Percentiles rank a stretch among this genome's conserved stretches.
Evolutionary conservation across 2,888 invertebrate species (phyloP).

Genomic region (Pachydiplax longipennis): DNA sequence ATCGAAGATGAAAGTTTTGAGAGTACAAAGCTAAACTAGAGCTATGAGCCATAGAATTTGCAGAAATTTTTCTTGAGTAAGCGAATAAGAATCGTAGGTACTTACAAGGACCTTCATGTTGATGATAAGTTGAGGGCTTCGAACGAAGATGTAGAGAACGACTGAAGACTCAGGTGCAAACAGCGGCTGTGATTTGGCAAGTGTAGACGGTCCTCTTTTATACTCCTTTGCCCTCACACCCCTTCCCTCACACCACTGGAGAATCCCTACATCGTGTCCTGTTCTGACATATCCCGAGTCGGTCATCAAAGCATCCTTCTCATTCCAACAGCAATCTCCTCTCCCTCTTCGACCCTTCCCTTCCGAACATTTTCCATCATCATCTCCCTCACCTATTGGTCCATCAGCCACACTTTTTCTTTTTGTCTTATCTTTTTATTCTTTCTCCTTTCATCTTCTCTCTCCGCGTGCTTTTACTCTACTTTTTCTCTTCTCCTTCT

Average conservation of each 20-base stretch:
- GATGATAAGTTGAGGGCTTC: neutral
- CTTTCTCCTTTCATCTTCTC: neutral
- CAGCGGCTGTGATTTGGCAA: neutral
- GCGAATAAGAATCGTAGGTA: neutral
- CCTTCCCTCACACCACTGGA: neutral
- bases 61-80: neutral
- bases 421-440: neutral
- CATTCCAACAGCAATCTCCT: neutral
- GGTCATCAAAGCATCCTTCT: slow-evolving; percentile 2
- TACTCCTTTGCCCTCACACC: slow-evolving; percentile 12
- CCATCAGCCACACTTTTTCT: neutral
- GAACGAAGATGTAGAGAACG: neutral
- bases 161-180: slow-evolving; percentile 14
- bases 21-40: too few relatives aligned
- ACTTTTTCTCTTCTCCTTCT: neutral
- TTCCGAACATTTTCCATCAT: neutral
- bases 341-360: slow-evolving; percentile 1
- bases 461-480: neutral
- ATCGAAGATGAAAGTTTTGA: too few relatives aligned
- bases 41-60: neutral
- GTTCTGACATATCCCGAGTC: neutral
- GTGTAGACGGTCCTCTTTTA: neutral
- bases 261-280: neutral
- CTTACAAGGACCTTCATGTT: slow-evolving; percentile 41
- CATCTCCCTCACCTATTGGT: neutral